Evolutionary conservation across 2,113 vertebrate species (phyloP), one percentile per base, ranked within the genome.

Genomic region (Petromus typicus): DNA sequence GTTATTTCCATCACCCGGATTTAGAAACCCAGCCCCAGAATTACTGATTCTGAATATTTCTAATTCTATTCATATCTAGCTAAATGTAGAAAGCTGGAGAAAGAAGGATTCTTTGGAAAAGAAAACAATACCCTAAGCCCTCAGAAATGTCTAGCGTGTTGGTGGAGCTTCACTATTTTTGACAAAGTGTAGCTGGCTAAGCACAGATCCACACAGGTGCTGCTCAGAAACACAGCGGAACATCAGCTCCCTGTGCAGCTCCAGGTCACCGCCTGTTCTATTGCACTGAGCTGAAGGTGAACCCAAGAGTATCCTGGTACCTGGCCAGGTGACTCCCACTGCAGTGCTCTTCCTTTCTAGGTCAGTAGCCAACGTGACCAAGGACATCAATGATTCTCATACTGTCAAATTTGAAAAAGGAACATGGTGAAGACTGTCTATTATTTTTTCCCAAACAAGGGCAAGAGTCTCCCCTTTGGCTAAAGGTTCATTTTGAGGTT

Each of bases 201-300:
- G 88, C 37, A 45, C 96, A 48, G 95, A 95, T 95, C 97, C 97
- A 97, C 78, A 86, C 87, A 95, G 96, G 97, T 96, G 96, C 94
- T 25, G 7, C n/a, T 94, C 93, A 69, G 17, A 96, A 91, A 96
- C 48, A 32, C 16, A 96, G 93, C 92, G 95, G 95, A 92, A 82
- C 34, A 57, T 64, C 79, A 43, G 94, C 85, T 81, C 37, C 78
- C 45, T 43, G 82, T 34, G 95, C 97, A 88, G 59, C 34, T 56
- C 86, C 81, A 57, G 76, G 81, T 89, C 88, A 76, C 56, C 80
- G 64, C 95, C 75, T 96, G 88, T 78, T 61, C 89, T 32, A 8
- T 91, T 89, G 87, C 5, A 83, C 54, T 48, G 82, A 59, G 84
- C 71, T 67, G 86, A 95, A 78, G 84, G 66, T 90, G 56, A 95